Conservation (phyloP, 2,888 invertebrate genomes). For the Malthinus flaveolus region DNA sequence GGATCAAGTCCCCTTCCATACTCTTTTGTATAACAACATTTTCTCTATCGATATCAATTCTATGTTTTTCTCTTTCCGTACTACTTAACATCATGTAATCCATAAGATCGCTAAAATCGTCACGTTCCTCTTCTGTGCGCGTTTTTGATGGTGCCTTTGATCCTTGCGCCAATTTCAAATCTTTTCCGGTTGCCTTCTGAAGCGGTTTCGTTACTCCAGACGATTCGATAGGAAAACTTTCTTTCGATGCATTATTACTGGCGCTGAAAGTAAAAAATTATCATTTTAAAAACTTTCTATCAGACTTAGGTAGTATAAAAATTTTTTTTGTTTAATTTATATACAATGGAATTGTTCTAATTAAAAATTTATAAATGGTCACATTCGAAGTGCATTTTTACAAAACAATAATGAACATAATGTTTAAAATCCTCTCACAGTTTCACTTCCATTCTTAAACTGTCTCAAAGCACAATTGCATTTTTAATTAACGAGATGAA, state of each 20-base stretch:
- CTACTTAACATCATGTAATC: slow-evolving; percentile 58
- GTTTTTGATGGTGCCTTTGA: slow-evolving; percentile 8
- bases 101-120: slow-evolving; percentile 66
- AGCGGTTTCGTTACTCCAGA: slow-evolving; percentile 22
- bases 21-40: slow-evolving; percentile 57
- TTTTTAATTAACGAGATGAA: too few species aligned
- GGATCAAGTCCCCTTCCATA: slow-evolving; percentile 59
- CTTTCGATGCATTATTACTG: slow-evolving; percentile 51
- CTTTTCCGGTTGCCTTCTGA: slow-evolving; percentile 26
- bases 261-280: slow-evolving; percentile 38
- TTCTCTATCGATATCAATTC: slow-evolving; percentile 57
- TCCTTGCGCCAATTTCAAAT: slow-evolving; percentile 1
- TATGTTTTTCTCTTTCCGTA: slow-evolving; percentile 57
- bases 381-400: too few species aligned
- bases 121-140: slow-evolving; percentile 52
- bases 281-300: not conserved
- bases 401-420: too few species aligned
- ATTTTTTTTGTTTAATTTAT: too few species aligned
- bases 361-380: too few species aligned
- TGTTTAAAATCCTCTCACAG: too few species aligned
- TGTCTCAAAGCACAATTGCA: too few species aligned
- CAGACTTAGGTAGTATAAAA: too few species aligned
- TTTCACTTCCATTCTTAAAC: too few species aligned
- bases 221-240: slow-evolving; percentile 43
- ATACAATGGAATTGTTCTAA: too few species aligned